A percentile compares a stretch with the other conserved stretches of the same genome.
Evolutionary conservation across 2,888 invertebrate genomes (phyloP).

Genomic region (Priocnemis perturbator): DNA sequence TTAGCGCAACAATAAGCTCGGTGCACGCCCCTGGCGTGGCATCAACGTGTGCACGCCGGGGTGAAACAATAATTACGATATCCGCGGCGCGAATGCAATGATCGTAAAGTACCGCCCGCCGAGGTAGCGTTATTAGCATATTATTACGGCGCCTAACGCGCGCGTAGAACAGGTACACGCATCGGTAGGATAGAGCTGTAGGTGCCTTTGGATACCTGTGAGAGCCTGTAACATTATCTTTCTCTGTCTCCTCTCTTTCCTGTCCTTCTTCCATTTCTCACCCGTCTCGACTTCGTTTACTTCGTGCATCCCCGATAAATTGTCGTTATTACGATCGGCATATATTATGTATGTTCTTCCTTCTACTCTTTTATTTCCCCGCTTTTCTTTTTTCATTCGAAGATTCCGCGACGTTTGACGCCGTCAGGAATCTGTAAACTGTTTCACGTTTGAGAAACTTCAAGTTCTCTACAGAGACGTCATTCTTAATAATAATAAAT

Average conservation of each 20-base stretch:
- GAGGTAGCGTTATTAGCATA: constrained; percentile 53
- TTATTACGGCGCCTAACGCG: constrained; percentile 31
- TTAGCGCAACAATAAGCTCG: constrained; percentile 36
- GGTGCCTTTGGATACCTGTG: constrained; percentile 2
- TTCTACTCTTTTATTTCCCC: not conserved
- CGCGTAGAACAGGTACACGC: not conserved
- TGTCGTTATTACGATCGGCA: constrained; percentile 19
- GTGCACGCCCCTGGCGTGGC: constrained; percentile 12
- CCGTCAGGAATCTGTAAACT: constrained; percentile 5
- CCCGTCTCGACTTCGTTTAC: constrained; percentile 4
- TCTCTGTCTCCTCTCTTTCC: constrained; percentile 4
- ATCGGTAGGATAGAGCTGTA: constrained; percentile 18
- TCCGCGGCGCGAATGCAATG: constrained; percentile 31
- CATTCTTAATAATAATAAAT: not conserved
- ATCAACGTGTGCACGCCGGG: constrained; percentile 8
- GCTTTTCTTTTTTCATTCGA: not conserved
- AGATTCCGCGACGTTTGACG: not conserved
- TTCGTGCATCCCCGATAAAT: constrained; percentile 24
- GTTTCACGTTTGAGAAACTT: constrained; percentile 16
- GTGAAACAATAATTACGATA: constrained; percentile 48
- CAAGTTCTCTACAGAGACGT: not conserved
- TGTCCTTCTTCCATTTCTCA: constrained; percentile 1
- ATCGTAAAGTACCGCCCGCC: constrained; percentile 48
- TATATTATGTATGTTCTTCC: not conserved
- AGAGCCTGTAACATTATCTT: not conserved